Percentiles rank a stretch among this genome's conserved stretches.
phyloP scores from a whole-genome alignment of 2,888 invertebrate species.

The Ormyrus thymus region DNA sequence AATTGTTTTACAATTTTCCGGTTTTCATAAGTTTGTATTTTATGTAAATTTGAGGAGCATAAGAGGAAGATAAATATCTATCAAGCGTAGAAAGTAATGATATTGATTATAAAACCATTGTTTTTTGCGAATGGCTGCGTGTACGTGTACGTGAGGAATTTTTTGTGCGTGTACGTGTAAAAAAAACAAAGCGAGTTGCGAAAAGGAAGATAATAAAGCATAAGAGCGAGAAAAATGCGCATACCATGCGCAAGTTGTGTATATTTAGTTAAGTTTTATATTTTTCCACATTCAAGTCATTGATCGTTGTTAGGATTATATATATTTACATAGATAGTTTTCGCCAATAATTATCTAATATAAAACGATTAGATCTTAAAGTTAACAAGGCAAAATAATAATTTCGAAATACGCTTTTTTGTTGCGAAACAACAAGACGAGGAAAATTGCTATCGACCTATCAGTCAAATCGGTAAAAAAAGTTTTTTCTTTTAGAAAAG shows the following conservation, averaged over 20 bases:
- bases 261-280: constrained; percentile 75
- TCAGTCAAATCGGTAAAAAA: constrained; percentile 32
- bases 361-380: constrained; percentile 39
- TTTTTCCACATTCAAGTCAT: constrained; percentile 74
- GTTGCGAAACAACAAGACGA: constrained; percentile 31
- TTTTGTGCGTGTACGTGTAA: constrained; percentile 49
- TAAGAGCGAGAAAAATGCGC: constrained; percentile 48
- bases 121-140: constrained; percentile 40
- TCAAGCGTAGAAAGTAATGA: constrained; percentile 44
- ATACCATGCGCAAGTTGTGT: constrained; percentile 66
- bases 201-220: constrained; percentile 42
- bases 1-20: constrained; percentile 70
- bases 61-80: constrained; percentile 25
- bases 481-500: constrained; percentile 20
- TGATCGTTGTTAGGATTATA: constrained; percentile 71
- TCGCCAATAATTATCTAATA: constrained; percentile 57
- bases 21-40: constrained; percentile 74
- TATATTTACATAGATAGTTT: constrained; percentile 58
- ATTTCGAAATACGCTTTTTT: constrained; percentile 32
- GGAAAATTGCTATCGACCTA: constrained; percentile 35
- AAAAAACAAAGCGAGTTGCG: constrained; percentile 49
- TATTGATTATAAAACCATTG: constrained; percentile 49
- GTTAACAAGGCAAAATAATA: constrained; percentile 11
- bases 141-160: constrained; percentile 9
- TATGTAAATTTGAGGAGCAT: constrained; percentile 71